Evolutionary conservation across 2,888 invertebrate species (phyloP).

Genomic region (Heliconius charithonia): DNA sequence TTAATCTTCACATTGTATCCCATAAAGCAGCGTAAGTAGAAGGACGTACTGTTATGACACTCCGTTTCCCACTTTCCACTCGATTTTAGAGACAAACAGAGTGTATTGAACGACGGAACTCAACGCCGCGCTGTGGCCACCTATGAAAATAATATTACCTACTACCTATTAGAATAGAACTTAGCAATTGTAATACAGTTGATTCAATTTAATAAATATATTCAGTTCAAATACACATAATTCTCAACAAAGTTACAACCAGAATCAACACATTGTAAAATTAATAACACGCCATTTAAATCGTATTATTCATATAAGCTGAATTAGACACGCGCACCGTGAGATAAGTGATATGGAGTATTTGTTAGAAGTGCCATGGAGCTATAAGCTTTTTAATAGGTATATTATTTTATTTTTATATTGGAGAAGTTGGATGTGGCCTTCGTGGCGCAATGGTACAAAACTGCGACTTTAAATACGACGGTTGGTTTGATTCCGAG

Average conservation of each 20-base stretch:
- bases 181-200: neutral
- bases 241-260: slow-evolving; percentile 8
- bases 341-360: slow-evolving; percentile 1
- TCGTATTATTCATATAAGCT: slow-evolving; percentile 59
- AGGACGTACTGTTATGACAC: too few species aligned
- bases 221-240: neutral
- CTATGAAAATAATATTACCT: neutral
- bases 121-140: neutral
- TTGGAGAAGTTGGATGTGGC: neutral
- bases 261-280: slow-evolving; percentile 46
- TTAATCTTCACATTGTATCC: neutral
- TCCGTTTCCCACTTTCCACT: too few species aligned
- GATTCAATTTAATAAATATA: neutral
- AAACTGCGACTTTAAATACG: neutral
- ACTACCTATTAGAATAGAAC: accelerated
- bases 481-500: too few species aligned
- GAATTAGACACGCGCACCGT: slow-evolving; percentile 68
- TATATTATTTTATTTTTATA: too few species aligned
- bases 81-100: neutral
- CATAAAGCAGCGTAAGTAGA: neutral
- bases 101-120: neutral
- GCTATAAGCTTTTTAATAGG: too few species aligned
- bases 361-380: slow-evolving; percentile 17
- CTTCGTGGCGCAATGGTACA: neutral
- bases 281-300: slow-evolving; percentile 73